Evolutionary conservation across 1,140 invertebrate species (phyloP), one percentile per base, ranked within the genome.

Genomic region (Ostrea edulis): DNA sequence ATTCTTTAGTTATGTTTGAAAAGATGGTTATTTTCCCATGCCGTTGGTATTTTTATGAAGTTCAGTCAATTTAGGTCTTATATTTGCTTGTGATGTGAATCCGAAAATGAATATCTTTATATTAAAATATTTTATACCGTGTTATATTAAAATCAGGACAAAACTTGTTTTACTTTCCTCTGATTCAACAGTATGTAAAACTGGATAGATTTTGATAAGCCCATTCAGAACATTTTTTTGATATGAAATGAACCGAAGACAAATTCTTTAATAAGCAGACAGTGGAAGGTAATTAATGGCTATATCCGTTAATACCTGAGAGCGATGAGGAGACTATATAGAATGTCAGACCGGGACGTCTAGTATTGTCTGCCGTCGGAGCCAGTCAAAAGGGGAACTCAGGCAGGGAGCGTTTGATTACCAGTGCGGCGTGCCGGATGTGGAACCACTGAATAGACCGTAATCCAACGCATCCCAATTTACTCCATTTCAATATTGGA

Each of bases 331-430:
- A 29, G 29, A 25, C 25, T 29, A 35, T 77, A 77, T 77, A 77
- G 29, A 77, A 77, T 77, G 22, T 77, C 68, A 25, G 2, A 12
- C 29, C 68, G 35, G 68, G 68, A 77, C 14, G 68, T 25, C 4
- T 35, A 25, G 68, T 35, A 77, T 77, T 77, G 68, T 77, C 29
- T 14, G 68, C 12, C 12, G 11, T 17, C 25, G 4, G 11, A 35
- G 14, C 25, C 22, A 77, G 29, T 77, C 68, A 77, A 77, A 77
- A 29, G 68, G 12, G 8, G 68, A 77, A 77, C 68, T 35, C 68
- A 77, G 68, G 68, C 68, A 35, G 68, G 12, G 68, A 77, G 68
- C 29, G 22, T 77, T 25, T 77, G 68, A 77, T 77, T 44, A 77
- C 29, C 9, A 77, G 68, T 14, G 11, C 68, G 11, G 68, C 12